Conservation (phyloP, 2,888 invertebrate genomes). For the Coenonympha glycerion region DNA sequence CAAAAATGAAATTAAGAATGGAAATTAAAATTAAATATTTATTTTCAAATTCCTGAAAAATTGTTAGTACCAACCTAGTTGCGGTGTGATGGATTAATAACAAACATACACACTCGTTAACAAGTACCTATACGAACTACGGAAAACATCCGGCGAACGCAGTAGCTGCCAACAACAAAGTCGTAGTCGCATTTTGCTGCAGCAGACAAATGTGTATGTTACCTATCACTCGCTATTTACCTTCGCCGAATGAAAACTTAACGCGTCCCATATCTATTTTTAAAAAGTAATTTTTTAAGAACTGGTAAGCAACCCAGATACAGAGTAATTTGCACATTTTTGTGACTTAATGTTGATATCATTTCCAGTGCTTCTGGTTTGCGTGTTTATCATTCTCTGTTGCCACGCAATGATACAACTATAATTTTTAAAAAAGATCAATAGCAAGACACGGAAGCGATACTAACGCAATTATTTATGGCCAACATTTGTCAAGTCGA, state of each 20-base stretch:
- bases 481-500: constrained; percentile 25
- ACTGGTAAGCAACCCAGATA: too few species aligned
- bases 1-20: too few species aligned
- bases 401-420: constrained; percentile 30
- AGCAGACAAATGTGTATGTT: neutral
- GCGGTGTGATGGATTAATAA: too few species aligned
- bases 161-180: neutral
- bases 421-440: constrained; percentile 38
- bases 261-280: too few species aligned
- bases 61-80: too few species aligned
- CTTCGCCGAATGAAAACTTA: neutral
- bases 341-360: neutral
- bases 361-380: constrained; percentile 39
- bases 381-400: constrained; percentile 36
- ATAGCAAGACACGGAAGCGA: constrained; percentile 35
- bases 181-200: neutral
- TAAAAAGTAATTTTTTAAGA: too few species aligned
- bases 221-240: neutral
- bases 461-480: constrained; percentile 31
- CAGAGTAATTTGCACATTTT: neutral
- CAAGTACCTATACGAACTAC: neutral
- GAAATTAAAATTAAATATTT: too few species aligned
- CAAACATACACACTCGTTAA: too few species aligned
- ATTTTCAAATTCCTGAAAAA: too few species aligned
- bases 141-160: neutral